Evolutionary conservation across 2,888 invertebrate genomes (phyloP), one percentile per base, ranked within the genome.

Genomic region (Lithodes maja): DNA sequence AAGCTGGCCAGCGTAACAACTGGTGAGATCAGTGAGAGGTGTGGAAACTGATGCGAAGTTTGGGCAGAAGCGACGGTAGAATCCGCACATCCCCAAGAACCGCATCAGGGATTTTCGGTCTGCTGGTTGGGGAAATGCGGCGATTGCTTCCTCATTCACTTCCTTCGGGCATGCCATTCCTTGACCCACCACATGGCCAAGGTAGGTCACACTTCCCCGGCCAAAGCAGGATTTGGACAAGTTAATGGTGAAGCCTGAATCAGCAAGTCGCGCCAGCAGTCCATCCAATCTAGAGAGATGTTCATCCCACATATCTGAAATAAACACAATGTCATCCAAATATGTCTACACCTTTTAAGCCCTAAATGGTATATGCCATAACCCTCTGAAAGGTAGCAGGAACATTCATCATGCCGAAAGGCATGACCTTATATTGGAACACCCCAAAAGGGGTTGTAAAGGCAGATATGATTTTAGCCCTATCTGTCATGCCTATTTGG

Each of bases 241-340:
- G 1, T 53, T 79, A 1, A 53, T 53, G 53, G 53, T 53, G 79
- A 79, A 79, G 17, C 53, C 49, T 1, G 75, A 9, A 52, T 17
- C n/a, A n/a, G 49, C 52, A 2, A 17, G 52, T 5, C 53, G 7
- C 5, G 1, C 49, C 3, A 79, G n/a, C 1, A 50, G 79, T 1
- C 9, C 9, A 12, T 52, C 9, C 1, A 79, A n/a, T 79, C 52
- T 2, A 53, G 12, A 12, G 7, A 79, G 9, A 79, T 79, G 79
- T n/a, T 33, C 1, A 7, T 79, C 79, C 9, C 53, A 79, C 33
- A 52, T 49, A 50, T 50, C 9, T 79, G 50, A 50, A 3, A 1
- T 12, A 2, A 83, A 49, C n/a, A 83, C n/a, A n/a, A 83, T 71
- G 49, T 83, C 49, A 50, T 71, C 69, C n/a, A 83, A 53, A 50